Evolutionary conservation across 2,797 vertebrate genomes (phyloP).

Genomic region (Gallinago nigripennis): DNA sequence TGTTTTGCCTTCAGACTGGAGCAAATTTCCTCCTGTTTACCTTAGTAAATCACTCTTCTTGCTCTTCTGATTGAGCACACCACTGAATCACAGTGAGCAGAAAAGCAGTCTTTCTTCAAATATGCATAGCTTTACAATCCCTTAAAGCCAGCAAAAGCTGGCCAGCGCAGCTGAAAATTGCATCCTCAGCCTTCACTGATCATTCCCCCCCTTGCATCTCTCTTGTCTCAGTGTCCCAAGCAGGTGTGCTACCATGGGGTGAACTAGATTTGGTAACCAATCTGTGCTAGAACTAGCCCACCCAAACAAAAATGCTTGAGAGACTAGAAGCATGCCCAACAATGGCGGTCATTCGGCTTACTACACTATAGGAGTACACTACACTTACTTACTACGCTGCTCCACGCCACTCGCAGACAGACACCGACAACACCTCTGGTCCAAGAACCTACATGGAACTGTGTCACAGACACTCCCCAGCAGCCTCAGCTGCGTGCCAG

Average conservation of each 20-base stretch:
- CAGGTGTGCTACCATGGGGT: accelerated
- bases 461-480: neutral
- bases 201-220: neutral
- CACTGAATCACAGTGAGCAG: conserved; percentile 23
- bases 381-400: accelerated
- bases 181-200: neutral
- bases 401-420: neutral
- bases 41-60: neutral
- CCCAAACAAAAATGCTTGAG: neutral
- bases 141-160: neutral
- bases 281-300: neutral
- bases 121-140: neutral
- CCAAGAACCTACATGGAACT: neutral
- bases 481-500: neutral
- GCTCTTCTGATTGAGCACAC: conserved; percentile 15
- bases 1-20: neutral
- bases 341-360: neutral
- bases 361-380: too few relatives aligned
- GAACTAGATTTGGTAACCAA: neutral
- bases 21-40: neutral
- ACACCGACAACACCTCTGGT: neutral
- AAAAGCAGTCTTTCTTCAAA: neutral
- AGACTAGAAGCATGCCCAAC: neutral
- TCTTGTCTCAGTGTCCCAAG: neutral
- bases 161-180: neutral